Percentiles rank a stretch among this genome's conserved stretches.
These are phyloP conservation scores for Brachyptera risi DNA, from an alignment of 2,888 invertebrate species.

Conservation along the genomic window DNA sequence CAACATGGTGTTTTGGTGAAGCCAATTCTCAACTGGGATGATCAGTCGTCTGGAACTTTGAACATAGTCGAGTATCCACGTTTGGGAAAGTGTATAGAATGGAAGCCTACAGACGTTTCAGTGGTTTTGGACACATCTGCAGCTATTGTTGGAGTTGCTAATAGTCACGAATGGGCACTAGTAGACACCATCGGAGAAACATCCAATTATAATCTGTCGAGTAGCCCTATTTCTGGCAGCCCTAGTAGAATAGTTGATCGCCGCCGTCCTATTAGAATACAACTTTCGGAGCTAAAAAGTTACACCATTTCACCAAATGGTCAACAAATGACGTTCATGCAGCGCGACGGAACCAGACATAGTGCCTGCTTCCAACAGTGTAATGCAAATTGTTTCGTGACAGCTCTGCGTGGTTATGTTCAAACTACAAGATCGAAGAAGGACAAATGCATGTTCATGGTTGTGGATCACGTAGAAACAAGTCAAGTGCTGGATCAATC, in stretches of 20 bases:
- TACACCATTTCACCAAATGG: slow-evolving; percentile 52
- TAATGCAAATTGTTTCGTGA: slow-evolving; percentile 73
- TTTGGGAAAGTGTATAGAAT: slow-evolving; percentile 67
- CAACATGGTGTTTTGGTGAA: slow-evolving; percentile 75
- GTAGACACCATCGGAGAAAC: slow-evolving; percentile 66
- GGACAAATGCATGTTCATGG: slow-evolving; percentile 45
- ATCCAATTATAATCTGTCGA: slow-evolving; percentile 15
- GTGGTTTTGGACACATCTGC: slow-evolving; percentile 66
- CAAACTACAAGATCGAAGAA: slow-evolving; percentile 57
- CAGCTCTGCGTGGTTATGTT: slow-evolving; percentile 51
- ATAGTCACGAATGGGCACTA: slow-evolving; percentile 71
- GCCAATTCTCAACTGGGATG: slow-evolving; percentile 43
- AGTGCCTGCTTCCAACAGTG: slow-evolving; percentile 84
- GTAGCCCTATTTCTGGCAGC: neutral
- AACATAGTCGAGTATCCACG: slow-evolving; percentile 61
- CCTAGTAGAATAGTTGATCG: neutral
- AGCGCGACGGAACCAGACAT: slow-evolving; percentile 66
- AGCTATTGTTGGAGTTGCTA: too few species aligned
- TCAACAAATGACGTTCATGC: slow-evolving; percentile 59
- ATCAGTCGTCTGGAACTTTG: slow-evolving; percentile 62
- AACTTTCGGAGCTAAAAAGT: slow-evolving; percentile 60
- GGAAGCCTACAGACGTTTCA: slow-evolving; percentile 76
- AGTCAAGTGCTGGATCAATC: slow-evolving; percentile 73
- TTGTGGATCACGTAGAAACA: slow-evolving; percentile 49
- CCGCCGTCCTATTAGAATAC: slow-evolving; percentile 40